phyloP scores from a whole-genome alignment of 2,888 invertebrate genomes.

The Alviniconcha strummeri region DNA sequence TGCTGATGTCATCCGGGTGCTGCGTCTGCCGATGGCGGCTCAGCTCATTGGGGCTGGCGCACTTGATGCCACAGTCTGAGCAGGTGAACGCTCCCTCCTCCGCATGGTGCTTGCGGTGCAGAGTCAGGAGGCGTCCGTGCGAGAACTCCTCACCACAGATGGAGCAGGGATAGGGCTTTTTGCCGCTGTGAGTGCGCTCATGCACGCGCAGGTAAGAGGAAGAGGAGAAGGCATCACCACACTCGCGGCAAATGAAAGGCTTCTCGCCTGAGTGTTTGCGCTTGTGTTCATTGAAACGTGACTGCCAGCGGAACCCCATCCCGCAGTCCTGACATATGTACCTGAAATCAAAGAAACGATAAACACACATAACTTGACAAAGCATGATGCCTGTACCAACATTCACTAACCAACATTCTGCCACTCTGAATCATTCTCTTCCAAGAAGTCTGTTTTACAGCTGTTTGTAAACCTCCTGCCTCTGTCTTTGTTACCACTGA shows the following conservation, averaged over 20 bases:
- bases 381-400: neutral
- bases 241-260: constrained; percentile 23
- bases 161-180: constrained; percentile 8
- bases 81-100: constrained; percentile 18
- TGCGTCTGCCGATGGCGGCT: neutral
- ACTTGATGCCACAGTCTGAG: constrained; percentile 2
- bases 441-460: neutral
- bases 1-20: constrained; percentile 6
- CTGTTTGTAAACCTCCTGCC: neutral
- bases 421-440: no score
- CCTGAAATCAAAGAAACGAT: neutral
- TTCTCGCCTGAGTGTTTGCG: constrained; percentile 15
- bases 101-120: neutral
- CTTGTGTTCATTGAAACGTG: constrained; percentile 16
- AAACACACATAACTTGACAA: neutral
- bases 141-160: constrained; percentile 11
- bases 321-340: neutral
- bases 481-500: neutral
- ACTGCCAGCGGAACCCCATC: constrained; percentile 26
- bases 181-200: constrained; percentile 15
- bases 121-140: neutral
- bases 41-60: neutral
- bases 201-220: constrained; percentile 23
- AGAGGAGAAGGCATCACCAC: constrained; percentile 22
- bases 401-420: no score